Conservation (phyloP, 1,140 invertebrate species). For the Bombus impatiens region DNA sequence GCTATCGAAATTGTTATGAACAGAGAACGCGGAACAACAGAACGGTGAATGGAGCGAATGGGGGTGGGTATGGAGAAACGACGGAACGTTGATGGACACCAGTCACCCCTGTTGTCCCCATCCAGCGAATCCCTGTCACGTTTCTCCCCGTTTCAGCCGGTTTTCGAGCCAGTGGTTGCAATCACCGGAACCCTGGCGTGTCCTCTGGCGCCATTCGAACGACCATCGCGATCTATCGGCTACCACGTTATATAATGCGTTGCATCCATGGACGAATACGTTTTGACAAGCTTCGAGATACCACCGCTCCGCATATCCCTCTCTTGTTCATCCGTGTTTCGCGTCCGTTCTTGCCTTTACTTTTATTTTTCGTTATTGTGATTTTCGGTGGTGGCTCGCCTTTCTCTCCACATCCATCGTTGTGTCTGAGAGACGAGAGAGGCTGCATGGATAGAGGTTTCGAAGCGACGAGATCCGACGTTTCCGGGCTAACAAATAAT, state of each 20-base stretch:
- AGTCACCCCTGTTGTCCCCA: not conserved
- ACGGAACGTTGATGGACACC: conserved; percentile 53
- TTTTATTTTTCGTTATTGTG: not conserved
- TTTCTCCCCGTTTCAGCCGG: conserved; percentile 13
- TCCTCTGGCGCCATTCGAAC: conserved; percentile 11
- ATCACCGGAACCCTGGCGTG: conserved; percentile 12
- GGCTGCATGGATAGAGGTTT: not conserved
- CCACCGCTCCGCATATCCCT: not conserved
- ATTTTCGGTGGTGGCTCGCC: not conserved
- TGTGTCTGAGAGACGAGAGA: not conserved
- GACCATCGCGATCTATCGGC: conserved; percentile 42
- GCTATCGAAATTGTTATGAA: conserved; percentile 62
- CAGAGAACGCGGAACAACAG: not conserved
- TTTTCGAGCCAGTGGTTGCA: conserved; percentile 40
- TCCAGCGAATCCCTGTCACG: conserved; percentile 16
- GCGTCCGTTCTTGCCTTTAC: not conserved
- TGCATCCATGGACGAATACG: conserved; percentile 48
- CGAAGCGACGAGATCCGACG: conserved; percentile 32
- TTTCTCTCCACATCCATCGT: too few relatives aligned
- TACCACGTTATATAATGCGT: conserved; percentile 49
- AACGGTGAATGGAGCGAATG: not conserved
- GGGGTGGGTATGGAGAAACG: not conserved
- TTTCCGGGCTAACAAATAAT: conserved; percentile 58
- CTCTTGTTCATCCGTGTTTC: not conserved
- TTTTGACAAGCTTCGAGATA: conserved; percentile 51